These are phyloP conservation scores for Dromiciops gliroides DNA, from an alignment of 2,113 vertebrate genomes.

Conservation along the genomic window DNA sequence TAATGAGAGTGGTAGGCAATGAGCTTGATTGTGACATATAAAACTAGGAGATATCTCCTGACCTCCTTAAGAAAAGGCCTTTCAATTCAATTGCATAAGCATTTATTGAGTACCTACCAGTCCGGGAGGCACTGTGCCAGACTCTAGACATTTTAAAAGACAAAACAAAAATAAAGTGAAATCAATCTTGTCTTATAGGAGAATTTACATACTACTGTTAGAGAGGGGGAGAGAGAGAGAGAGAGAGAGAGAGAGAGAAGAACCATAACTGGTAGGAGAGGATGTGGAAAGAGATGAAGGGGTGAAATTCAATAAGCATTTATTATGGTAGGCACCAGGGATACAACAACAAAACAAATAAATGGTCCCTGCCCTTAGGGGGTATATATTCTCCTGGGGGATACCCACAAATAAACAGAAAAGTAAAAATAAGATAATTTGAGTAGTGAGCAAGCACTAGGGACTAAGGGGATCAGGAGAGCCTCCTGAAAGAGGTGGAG, in stretches of 20 bases:
- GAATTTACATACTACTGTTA: background rate
- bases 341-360: background rate
- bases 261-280: background rate
- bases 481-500: too few relatives aligned
- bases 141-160: background rate
- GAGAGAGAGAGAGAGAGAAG: background rate
- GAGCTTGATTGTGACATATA: background rate
- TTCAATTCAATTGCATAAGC: background rate
- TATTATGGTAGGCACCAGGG: background rate
- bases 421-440: background rate
- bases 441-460: background rate
- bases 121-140: background rate
- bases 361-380: background rate
- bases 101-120: background rate
- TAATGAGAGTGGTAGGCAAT: background rate
- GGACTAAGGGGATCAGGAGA: background rate
- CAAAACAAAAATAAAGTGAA: background rate
- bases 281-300: background rate
- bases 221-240: background rate
- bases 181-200: background rate
- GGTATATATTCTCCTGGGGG: background rate
- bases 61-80: conserved; percentile 4
- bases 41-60: background rate
- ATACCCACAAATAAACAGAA: background rate
- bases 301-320: background rate